phyloP scores from a whole-genome alignment of 2,113 vertebrate genomes.

The Prinia subflava region DNA sequence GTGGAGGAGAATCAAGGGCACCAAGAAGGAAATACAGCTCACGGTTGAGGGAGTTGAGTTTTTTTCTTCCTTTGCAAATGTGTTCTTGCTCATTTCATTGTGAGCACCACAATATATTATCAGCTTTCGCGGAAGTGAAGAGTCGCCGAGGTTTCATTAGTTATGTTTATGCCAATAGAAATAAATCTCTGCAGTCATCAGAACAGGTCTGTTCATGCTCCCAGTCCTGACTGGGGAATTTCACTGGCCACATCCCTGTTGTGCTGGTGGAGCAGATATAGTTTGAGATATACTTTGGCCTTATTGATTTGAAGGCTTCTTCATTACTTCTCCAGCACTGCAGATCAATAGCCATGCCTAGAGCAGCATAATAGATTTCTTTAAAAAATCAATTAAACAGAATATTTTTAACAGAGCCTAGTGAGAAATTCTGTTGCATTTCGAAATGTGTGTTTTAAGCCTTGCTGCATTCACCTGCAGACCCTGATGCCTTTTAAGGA shows the following conservation, averaged over 20 bases:
- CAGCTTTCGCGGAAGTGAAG: constrained; percentile 53
- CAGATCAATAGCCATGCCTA: constrained; percentile 69
- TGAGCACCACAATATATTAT: constrained; percentile 59
- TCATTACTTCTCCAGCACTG: constrained; percentile 69
- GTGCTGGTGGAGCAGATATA: constrained; percentile 44
- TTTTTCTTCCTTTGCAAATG: constrained; percentile 44
- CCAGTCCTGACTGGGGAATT: neutral
- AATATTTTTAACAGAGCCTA: constrained; percentile 55
- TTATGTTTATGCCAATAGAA: constrained; percentile 73
- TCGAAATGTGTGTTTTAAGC: neutral
- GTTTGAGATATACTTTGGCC: constrained; percentile 64
- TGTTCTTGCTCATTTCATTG: constrained; percentile 52
- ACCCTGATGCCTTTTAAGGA: neutral
- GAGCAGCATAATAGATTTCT: constrained; percentile 71
- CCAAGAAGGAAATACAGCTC: constrained; percentile 44
- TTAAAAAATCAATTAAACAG: constrained; percentile 74
- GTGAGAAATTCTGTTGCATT: constrained; percentile 4
- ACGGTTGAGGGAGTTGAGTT: constrained; percentile 34
- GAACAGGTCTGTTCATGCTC: constrained; percentile 25
- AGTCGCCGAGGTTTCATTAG: constrained; percentile 66
- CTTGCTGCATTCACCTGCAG: neutral
- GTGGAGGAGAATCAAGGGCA: constrained; percentile 28
- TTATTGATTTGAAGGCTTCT: constrained; percentile 75
- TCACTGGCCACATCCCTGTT: constrained; percentile 12
- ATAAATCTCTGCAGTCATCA: constrained; percentile 54